Percentiles rank a stretch among this genome's conserved stretches.
These are phyloP conservation scores for Saturnia pavonia DNA, from an alignment of 2,888 invertebrate genomes.

Conservation along the genomic window DNA sequence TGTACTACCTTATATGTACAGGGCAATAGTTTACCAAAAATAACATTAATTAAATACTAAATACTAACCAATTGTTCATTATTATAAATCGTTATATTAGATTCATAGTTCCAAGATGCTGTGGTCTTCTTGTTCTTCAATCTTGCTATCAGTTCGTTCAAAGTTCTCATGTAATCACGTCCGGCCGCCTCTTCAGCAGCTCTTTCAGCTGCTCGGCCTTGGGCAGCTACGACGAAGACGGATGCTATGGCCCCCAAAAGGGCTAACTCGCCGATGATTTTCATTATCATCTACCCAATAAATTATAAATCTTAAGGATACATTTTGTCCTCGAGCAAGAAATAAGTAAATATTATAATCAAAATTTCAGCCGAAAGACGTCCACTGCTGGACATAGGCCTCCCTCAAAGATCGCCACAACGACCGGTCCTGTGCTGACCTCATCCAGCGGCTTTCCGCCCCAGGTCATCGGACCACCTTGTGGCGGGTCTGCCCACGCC, in stretches of 20 bases:
- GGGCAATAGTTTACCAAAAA: background rate
- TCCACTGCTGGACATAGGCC: too few relatives aligned
- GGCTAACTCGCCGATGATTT: conserved; percentile 68
- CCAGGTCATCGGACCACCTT: too few relatives aligned
- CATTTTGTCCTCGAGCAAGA: background rate
- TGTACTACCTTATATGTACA: background rate
- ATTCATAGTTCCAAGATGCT: conserved; percentile 88
- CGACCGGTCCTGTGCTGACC: too few relatives aligned
- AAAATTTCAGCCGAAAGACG: too few relatives aligned
- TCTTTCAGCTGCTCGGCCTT: conserved; percentile 71
- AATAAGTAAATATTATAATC: background rate
- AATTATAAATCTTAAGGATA: conserved; percentile 24
- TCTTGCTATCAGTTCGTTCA: conserved; percentile 82
- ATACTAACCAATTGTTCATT: conserved; percentile 71
- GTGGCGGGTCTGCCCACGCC: too few relatives aligned
- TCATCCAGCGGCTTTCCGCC: too few relatives aligned
- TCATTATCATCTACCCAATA: conserved; percentile 62
- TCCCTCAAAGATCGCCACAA: too few relatives aligned
- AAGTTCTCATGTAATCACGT: conserved; percentile 80
- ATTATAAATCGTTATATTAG: conserved; percentile 87
- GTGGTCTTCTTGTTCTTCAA: conserved; percentile 79
- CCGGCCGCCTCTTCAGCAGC: conserved; percentile 82
- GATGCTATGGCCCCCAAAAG: conserved; percentile 74
- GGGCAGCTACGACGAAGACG: conserved; percentile 73
- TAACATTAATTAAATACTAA: background rate